Conservation (phyloP, 2,113 vertebrate species). For the Telmatochromis sp. region DNA sequence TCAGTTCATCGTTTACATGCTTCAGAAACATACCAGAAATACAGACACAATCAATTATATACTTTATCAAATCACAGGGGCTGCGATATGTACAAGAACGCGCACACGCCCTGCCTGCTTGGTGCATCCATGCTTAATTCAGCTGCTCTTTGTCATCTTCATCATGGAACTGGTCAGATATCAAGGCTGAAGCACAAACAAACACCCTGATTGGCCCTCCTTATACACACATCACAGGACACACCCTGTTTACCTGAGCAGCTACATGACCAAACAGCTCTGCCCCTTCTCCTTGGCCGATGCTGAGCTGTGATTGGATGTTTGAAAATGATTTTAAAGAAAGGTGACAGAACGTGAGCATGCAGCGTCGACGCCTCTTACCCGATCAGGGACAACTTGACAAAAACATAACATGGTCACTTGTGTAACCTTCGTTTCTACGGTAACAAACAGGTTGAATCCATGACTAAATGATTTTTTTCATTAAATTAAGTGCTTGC, state of each 20-base stretch:
- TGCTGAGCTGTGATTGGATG: background rate
- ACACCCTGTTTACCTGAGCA: background rate
- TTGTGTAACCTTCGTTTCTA: background rate
- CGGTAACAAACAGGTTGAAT: background rate
- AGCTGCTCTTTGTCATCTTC: background rate
- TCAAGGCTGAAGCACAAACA: background rate
- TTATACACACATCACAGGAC: background rate
- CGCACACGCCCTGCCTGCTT: background rate
- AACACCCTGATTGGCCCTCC: background rate
- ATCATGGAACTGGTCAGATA: background rate
- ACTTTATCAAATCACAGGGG: background rate
- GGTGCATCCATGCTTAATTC: background rate
- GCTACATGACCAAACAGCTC: background rate
- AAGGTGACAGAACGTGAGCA: background rate
- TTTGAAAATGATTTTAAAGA: background rate
- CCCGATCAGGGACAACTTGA: background rate
- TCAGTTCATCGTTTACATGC: background rate
- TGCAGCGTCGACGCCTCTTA: accelerated
- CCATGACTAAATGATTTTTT: background rate
- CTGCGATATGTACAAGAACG: background rate
- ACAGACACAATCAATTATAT: conserved; percentile 38
- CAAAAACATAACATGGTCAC: background rate
- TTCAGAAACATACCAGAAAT: background rate
- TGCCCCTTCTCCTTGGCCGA: background rate
- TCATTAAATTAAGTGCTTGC: background rate